Base-by-base conservation (phyloP, 1,140 invertebrate species). In the Mercenaria mercenaria region DNA sequence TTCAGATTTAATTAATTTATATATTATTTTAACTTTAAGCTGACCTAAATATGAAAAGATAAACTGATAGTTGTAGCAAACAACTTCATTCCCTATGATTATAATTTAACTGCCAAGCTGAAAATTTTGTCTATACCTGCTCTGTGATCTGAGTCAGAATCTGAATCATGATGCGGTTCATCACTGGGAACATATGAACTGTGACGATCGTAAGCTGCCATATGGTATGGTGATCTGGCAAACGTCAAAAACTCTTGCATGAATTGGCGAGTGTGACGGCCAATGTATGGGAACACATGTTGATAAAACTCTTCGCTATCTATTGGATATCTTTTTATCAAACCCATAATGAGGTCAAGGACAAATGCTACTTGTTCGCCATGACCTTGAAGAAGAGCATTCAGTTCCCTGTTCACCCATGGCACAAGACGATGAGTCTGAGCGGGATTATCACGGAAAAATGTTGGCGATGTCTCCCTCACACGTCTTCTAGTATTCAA, bases 171-270 rank as follows among this genome's bases (percentile, higher is more conserved):
- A 34, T 92, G 86, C 47, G 92, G 89, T 10, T 94, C 87, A 10
- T 89, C 61, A 59, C 83, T 79, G 1, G 87, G 91, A 56, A 92
- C 84, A 93, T 97, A 97, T 26, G 94, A 88, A 23, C 95, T 95
- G 82, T 95, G 91, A 37, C 92, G 83, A 90, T 97, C 96, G 93
- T 96, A 97, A 2, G 97, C 97, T 72, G 97, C 96, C 96, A 99
- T 97, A 93, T 98, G 98, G 95, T 97, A 98, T 0, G 98, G 98
- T 13, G 98, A 98, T 39, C 97, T 97, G 56, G 98, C 98, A 96
- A 98, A 99, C 94, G 97, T 97, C 90, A 97, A 97, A 88, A 99
- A 97, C 95, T 99, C 99, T 93, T 99, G 98, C 52, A 98, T 96
- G 96, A 99, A 99, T 95, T 99, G 98, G 26, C 93, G 87, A 23